Percentiles rank a stretch among this genome's conserved stretches.
Conservation (phyloP, 2,888 invertebrate species). For the Blastobasis lacticolella region DNA sequence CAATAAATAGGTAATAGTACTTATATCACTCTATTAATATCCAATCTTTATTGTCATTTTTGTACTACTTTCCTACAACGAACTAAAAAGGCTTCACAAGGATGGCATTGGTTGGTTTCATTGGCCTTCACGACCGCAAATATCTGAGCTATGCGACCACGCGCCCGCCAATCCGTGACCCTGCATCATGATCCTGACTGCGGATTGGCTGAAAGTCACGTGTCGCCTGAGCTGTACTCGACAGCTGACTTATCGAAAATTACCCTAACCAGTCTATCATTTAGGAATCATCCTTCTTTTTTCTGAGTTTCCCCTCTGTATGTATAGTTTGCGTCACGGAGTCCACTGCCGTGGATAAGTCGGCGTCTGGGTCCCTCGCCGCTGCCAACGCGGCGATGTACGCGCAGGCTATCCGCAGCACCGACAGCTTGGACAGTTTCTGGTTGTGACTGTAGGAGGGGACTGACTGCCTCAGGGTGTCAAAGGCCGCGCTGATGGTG, state of each 20-base stretch:
- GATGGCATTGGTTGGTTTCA: slow-evolving; percentile 25
- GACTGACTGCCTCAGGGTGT: slow-evolving; percentile 86
- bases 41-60: slow-evolving; percentile 47
- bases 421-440: slow-evolving; percentile 93
- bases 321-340: slow-evolving; percentile 93
- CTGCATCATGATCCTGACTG: not conserved
- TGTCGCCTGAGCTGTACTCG: not conserved
- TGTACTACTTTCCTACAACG: slow-evolving; percentile 39
- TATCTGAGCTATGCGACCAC: slow-evolving; percentile 5
- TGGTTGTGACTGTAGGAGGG: slow-evolving; percentile 95
- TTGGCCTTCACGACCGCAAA: no score
- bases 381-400: slow-evolving; percentile 92
- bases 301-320: slow-evolving; percentile 90
- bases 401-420: slow-evolving; percentile 92
- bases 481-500: slow-evolving; percentile 96
- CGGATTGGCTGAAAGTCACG: slow-evolving; percentile 2
- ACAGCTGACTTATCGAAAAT: not conserved
- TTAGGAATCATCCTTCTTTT: slow-evolving; percentile 85
- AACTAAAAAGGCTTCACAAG: slow-evolving; percentile 30
- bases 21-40: not conserved
- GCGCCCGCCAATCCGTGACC: not conserved
- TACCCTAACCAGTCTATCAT: slow-evolving; percentile 7
- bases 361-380: slow-evolving; percentile 78
- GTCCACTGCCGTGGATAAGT: slow-evolving; percentile 86
- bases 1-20: slow-evolving; percentile 7